These are phyloP conservation scores for Anagrus nilaparvatae DNA, from an alignment of 1,140 invertebrate genomes.

Conservation along the genomic window DNA sequence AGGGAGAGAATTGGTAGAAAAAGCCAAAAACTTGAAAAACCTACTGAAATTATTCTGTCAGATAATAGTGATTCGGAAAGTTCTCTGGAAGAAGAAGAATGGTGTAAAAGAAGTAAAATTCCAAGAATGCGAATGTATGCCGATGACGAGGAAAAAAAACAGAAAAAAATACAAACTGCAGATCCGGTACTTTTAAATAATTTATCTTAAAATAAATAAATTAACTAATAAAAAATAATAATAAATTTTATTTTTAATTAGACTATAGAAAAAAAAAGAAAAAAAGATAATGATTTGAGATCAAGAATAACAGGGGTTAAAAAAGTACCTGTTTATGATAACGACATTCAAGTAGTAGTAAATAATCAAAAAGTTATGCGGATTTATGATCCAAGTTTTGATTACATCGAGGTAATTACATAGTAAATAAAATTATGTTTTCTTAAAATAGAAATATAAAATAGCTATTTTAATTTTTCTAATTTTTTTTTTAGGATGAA, in stretches of 20 bases:
- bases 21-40: background rate
- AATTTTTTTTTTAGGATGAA: background rate
- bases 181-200: background rate
- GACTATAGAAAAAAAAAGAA: conserved; percentile 13
- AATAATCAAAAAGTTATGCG: conserved; percentile 25
- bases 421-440: no score
- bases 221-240: conserved; percentile 11
- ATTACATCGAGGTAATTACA: conserved; percentile 20
- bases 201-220: conserved; percentile 10
- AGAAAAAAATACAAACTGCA: conserved; percentile 17
- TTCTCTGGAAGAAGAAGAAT: conserved; percentile 42
- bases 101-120: conserved; percentile 53
- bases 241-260: conserved; percentile 6
- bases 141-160: conserved; percentile 67
- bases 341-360: conserved; percentile 35
- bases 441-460: conserved; percentile 2
- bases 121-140: conserved; percentile 77
- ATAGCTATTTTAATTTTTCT: background rate
- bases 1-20: conserved; percentile 34
- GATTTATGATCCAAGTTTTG: conserved; percentile 11
- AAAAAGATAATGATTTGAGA: conserved; percentile 26
- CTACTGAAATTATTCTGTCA: conserved; percentile 11
- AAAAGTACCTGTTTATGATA: conserved; percentile 17
- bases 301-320: conserved; percentile 21
- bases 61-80: conserved; percentile 32